Conservation (phyloP, 2,888 invertebrate species). For the Calliphora vomitoria region DNA sequence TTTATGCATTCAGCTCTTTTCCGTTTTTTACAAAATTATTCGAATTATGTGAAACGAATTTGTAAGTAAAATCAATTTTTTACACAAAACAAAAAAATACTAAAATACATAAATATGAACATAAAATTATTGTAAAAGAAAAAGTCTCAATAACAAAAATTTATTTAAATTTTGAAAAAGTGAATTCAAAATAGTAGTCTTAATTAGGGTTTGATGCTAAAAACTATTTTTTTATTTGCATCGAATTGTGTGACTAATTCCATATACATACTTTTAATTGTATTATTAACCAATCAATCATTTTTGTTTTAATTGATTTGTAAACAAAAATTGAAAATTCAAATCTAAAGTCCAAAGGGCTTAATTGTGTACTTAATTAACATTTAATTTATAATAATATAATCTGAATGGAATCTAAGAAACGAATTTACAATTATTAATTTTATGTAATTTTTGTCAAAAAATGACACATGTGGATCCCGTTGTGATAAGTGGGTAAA, state of each 20-base stretch:
- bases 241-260: not conserved
- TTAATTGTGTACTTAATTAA: no score
- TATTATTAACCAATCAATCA: not conserved
- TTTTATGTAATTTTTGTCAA: no score
- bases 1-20: slow-evolving; percentile 60
- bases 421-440: no score
- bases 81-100: slow-evolving; percentile 11
- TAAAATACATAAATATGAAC: not conserved
- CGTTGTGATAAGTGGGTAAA: no score
- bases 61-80: slow-evolving; percentile 64
- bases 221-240: slow-evolving; percentile 5
- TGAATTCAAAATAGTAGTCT: not conserved
- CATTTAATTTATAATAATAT: no score
- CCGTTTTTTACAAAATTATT: slow-evolving; percentile 36
- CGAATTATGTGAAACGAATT: slow-evolving; percentile 70
- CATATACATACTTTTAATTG: not conserved
- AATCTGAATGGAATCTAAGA: no score
- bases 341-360: not conserved
- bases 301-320: not conserved
- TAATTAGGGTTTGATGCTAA: not conserved
- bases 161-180: slow-evolving; percentile 2
- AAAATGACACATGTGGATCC: no score
- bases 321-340: not conserved
- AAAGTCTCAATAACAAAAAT: not conserved
- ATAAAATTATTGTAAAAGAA: not conserved